Percentiles rank a stretch among this genome's conserved stretches.
Conservation (phyloP, 2,797 vertebrate genomes). For the Bufotes viridis region DNA sequence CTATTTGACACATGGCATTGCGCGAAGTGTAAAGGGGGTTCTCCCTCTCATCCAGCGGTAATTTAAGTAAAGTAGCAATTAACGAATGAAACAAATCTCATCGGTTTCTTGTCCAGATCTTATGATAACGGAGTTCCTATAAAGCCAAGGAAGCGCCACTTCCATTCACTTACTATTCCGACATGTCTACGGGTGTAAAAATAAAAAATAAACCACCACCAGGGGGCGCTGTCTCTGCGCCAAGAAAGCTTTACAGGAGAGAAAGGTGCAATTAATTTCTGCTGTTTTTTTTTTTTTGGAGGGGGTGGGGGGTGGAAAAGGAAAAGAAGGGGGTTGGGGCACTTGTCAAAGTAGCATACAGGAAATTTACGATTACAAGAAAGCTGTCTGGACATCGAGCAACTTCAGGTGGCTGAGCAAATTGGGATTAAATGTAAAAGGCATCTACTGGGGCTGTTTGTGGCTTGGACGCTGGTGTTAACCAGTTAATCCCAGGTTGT, state of each 20-base stretch:
- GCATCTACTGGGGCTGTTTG: not conserved
- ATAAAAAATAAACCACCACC: not conserved
- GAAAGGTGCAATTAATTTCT: conserved; percentile 64
- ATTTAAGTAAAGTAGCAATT: too few species aligned
- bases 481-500: not conserved
- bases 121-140: not conserved
- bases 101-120: too few species aligned
- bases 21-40: not conserved
- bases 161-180: not conserved
- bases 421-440: conserved; percentile 19
- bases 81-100: not conserved
- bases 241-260: conserved; percentile 52
- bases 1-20: not conserved
- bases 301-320: not conserved
- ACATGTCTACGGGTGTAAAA: not conserved
- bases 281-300: conserved; percentile 55
- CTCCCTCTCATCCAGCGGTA: too few species aligned
- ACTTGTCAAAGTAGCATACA: conserved; percentile 37
- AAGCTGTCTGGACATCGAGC: conserved; percentile 23
- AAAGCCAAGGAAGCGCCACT: not conserved
- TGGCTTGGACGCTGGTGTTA: not conserved
- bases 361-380: conserved; percentile 25
- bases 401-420: conserved; percentile 26
- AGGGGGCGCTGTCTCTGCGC: conserved; percentile 38
- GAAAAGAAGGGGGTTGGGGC: conserved; percentile 20